phyloP scores from a whole-genome alignment of 2,797 vertebrate genomes.

The Aldrovandia affinis region DNA sequence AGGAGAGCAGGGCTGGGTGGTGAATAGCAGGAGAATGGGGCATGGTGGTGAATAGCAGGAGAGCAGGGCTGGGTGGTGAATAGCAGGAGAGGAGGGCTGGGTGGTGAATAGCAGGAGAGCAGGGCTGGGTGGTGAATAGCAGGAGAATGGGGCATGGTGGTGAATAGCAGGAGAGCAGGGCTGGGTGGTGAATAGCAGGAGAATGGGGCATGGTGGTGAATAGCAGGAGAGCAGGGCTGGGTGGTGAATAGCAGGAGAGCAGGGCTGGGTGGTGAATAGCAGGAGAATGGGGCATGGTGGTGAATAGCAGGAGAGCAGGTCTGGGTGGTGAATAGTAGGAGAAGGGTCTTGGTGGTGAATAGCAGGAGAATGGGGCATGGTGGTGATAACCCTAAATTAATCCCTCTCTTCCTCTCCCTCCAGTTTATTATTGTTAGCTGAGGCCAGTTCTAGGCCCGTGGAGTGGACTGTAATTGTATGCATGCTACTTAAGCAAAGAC shows the following conservation, averaged over 20 bases:
- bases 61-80: not conserved
- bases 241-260: not conserved
- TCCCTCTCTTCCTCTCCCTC: constrained; percentile 72
- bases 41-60: no score
- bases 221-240: not conserved
- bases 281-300: not conserved
- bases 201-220: not conserved
- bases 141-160: not conserved
- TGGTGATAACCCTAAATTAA: constrained; percentile 77
- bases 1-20: not conserved
- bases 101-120: no score
- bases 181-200: not conserved
- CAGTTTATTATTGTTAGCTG: constrained; percentile 80
- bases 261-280: not conserved
- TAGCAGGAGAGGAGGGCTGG: not conserved
- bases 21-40: no score
- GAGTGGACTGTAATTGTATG: constrained; percentile 80
- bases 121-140: constrained; percentile 4
- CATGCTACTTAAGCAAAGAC: constrained; percentile 80
- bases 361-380: constrained; percentile 62
- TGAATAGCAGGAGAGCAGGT: not conserved
- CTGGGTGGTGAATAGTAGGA: constrained; percentile 58
- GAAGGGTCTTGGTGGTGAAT: constrained; percentile 55
- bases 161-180: not conserved
- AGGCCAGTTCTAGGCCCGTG: constrained; percentile 78